These are phyloP conservation scores for Sogatella furcifera DNA, from an alignment of 1,140 invertebrate genomes.

Conservation along the genomic window DNA sequence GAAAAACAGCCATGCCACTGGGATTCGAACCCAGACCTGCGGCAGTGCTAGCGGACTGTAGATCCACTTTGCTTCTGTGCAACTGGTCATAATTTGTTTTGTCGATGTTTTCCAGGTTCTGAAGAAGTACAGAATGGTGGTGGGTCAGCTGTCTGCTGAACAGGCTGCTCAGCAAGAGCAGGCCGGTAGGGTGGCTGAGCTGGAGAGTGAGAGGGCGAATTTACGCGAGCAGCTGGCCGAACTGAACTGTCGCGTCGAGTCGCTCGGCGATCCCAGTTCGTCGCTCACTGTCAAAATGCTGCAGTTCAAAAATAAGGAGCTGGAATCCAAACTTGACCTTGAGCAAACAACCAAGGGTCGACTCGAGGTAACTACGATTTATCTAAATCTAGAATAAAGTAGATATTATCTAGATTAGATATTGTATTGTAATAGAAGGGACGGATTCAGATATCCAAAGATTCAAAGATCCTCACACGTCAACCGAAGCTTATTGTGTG, in stretches of 20 bases:
- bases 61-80: too few species aligned
- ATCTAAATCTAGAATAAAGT: too few species aligned
- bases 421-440: too few species aligned
- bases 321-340: conserved; percentile 80
- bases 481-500: too few species aligned
- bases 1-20: too few species aligned
- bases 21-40: too few species aligned
- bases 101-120: conserved; percentile 44
- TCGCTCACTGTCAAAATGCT: conserved; percentile 54
- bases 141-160: conserved; percentile 75
- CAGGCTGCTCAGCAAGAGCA: conserved; percentile 72
- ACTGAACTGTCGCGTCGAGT: conserved; percentile 60
- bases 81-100: too few species aligned
- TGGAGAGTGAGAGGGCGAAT: conserved; percentile 63
- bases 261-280: conserved; percentile 61
- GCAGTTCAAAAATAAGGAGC: conserved; percentile 72
- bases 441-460: too few species aligned
- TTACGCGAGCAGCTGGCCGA: conserved; percentile 68
- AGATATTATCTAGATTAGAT: too few species aligned
- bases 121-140: conserved; percentile 83
- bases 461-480: too few species aligned
- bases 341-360: conserved; percentile 75
- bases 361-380: conserved; percentile 56
- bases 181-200: conserved; percentile 61
- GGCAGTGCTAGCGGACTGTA: too few species aligned